phyloP scores from a whole-genome alignment of 2,113 vertebrate species.

The Hippocampus guttulatus region DNA sequence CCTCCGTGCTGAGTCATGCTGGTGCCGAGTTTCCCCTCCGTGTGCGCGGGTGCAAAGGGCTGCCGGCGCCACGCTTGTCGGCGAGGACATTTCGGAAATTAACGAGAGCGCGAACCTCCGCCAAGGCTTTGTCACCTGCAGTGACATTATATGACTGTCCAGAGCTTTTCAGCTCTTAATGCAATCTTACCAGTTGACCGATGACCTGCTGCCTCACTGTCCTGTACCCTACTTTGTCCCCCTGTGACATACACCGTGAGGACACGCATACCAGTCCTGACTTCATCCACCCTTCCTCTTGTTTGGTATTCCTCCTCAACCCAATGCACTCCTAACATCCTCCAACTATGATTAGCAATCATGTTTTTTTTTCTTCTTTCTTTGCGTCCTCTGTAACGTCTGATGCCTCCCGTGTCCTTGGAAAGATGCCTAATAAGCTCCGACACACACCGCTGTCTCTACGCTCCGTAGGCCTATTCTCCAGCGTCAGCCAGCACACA shows the following conservation, averaged over 20 bases:
- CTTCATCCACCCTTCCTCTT: conserved; percentile 34
- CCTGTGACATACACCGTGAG: conserved; percentile 53
- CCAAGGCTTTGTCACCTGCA: conserved; percentile 3
- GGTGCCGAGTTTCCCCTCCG: conserved; percentile 65
- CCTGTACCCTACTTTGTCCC: no score
- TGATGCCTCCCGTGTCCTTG: conserved; percentile 68
- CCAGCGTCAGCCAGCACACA: conserved; percentile 57
- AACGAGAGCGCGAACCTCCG: conserved; percentile 34
- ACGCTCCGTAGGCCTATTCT: conserved; percentile 61
- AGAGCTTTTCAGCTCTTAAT: no score
- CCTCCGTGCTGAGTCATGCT: conserved; percentile 70
- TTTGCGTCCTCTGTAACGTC: conserved; percentile 57
- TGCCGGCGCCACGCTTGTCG: conserved; percentile 40
- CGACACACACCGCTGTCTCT: conserved; percentile 62
- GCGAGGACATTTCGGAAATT: conserved; percentile 43
- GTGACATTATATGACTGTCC: no score
- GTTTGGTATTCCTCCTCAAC: conserved; percentile 28
- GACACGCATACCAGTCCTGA: conserved; percentile 46
- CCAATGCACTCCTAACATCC: conserved; percentile 56
- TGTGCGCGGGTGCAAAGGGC: conserved; percentile 45
- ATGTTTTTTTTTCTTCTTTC: conserved; percentile 16
- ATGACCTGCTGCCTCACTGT: no score
- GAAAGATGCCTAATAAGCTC: conserved; percentile 72
- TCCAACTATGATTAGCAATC: conserved; percentile 59
- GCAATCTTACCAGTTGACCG: no score